These are phyloP conservation scores for Caenorhabditis doughertyi DNA, from an alignment of 2,888 invertebrate species.

Conservation along the genomic window DNA sequence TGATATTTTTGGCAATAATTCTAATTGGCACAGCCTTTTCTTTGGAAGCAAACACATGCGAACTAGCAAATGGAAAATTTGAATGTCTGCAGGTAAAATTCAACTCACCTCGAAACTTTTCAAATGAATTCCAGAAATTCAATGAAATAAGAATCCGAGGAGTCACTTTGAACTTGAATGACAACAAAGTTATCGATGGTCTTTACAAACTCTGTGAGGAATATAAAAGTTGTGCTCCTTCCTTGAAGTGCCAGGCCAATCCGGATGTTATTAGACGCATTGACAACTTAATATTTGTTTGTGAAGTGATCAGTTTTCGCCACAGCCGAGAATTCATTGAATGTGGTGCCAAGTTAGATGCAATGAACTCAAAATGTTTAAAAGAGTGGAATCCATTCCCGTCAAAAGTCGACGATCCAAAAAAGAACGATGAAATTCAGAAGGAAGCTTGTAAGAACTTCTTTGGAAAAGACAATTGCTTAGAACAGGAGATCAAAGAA, in stretches of 20 bases:
- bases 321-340: not conserved
- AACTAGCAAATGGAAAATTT: too few species aligned
- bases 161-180: too few species aligned
- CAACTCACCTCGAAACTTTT: too few species aligned
- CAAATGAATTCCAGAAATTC: too few species aligned
- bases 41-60: too few species aligned
- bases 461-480: not conserved
- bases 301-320: not conserved
- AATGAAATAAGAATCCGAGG: too few species aligned
- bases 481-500: conserved; percentile 2
- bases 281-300: not conserved
- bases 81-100: too few species aligned
- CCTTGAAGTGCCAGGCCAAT: not conserved
- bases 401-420: not conserved
- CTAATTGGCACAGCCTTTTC: too few species aligned
- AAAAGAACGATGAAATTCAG: not conserved
- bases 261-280: not conserved
- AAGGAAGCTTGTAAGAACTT: not conserved
- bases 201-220: not conserved
- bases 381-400: not conserved
- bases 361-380: not conserved
- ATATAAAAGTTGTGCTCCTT: not conserved
- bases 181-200: too few species aligned
- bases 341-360: not conserved
- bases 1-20: too few species aligned